Base-by-base conservation (phyloP, 2,888 invertebrate species). In the Latheticus oryzae region DNA sequence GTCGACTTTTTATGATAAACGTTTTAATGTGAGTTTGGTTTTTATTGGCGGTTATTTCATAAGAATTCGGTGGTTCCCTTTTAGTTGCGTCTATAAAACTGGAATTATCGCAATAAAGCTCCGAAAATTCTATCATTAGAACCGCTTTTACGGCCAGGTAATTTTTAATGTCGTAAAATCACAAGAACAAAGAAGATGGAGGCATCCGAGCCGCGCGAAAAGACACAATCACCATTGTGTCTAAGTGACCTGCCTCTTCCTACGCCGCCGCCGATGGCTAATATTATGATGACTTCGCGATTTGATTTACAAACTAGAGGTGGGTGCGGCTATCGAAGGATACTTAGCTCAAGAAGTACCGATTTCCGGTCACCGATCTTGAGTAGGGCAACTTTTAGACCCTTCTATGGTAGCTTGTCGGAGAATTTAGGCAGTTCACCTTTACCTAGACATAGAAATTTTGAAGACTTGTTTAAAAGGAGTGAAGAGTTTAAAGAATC, bases 241-340 rank as follows among this genome's bases (percentile, higher is more conserved):
- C 60, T 74, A 54, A 70, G 75, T 0, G 78, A 78, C 63, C 55
- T 78, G 38, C 78, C 78, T 3, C 68, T 77, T 5, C 77, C 78
- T 5, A 76, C 78, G 8, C 78, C 78, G 12, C 78, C 78, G 17
- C 78, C 78, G 9, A 78, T 78, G 78, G 75, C 75, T 19, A 77
- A 78, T 56, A 74, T 78, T 40, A 74, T 76, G 69, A 68, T 74
- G 70, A 76, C 76, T 7, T 77, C 77, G 30, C 69, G 76, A 15
- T 74, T 77, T 40, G 75, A 75, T 61, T 65, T 73, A 47, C 70
- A 72, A 16, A 70, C 74, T 12, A 64, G 74, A 53, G 73, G 70
- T 21, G 71, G 71, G n/a, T 72, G 69, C 42, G 73, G 74, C 2
- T 74, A 75, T 58, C 66, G 77, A 8, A 64, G 76, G 23, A 71